Conservation (phyloP, 2,888 invertebrate species). For the Capitulum mitella region DNA sequence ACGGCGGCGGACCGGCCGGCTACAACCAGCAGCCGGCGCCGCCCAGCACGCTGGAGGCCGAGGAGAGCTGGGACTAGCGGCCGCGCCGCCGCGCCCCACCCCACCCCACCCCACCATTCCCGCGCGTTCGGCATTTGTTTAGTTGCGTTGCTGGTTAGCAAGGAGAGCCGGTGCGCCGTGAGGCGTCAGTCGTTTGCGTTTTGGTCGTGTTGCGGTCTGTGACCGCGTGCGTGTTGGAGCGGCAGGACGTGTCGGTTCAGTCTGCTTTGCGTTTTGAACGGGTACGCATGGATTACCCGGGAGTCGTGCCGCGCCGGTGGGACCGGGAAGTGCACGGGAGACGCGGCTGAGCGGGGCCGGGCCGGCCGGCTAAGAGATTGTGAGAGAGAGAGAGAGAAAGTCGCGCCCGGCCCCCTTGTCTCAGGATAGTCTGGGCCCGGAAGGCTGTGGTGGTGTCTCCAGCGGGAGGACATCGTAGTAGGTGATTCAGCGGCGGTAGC, state of each 20-base stretch:
- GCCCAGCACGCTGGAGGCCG: neutral
- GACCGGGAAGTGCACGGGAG: too few relatives aligned
- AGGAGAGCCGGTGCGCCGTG: too few relatives aligned
- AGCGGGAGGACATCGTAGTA: too few relatives aligned
- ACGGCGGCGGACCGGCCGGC: neutral
- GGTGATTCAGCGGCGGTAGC: too few relatives aligned
- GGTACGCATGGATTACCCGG: too few relatives aligned
- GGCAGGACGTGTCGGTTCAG: too few relatives aligned
- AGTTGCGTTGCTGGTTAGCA: too few relatives aligned
- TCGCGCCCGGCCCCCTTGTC: neutral
- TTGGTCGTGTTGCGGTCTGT: neutral
- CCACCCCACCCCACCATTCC: neutral
- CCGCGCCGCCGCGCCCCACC: neutral
- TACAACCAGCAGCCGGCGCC: constrained; percentile 1
- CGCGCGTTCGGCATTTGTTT: too few relatives aligned
- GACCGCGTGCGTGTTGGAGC: too few relatives aligned
- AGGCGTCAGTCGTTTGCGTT: neutral
- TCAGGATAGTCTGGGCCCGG: neutral
- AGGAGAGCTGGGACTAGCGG: neutral
- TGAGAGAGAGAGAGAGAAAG: neutral
- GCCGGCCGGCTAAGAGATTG: neutral
- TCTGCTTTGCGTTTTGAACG: too few relatives aligned
- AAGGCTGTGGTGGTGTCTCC: too few relatives aligned
- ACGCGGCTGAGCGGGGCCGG: neutral
- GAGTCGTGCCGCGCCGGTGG: too few relatives aligned